These are phyloP conservation scores for Chaetodon trifascialis DNA, from an alignment of 2,113 vertebrate species.

Conservation along the genomic window DNA sequence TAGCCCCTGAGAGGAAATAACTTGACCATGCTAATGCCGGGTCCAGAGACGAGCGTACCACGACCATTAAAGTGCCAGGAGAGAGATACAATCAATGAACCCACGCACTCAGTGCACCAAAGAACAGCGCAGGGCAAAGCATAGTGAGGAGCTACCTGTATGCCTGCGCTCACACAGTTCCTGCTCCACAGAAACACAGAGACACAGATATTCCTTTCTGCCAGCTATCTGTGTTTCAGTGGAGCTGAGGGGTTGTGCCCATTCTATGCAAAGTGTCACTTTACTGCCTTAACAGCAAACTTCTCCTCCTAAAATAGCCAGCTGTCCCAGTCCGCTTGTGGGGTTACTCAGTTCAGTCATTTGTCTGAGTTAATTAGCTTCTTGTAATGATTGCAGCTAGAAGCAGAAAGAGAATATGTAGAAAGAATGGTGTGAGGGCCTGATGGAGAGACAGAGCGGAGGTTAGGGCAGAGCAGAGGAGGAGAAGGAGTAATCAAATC, in stretches of 20 bases:
- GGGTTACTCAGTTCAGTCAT: conserved; percentile 78
- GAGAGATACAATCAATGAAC: conserved; percentile 87
- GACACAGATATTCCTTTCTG: conserved; percentile 28
- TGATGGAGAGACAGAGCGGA: conserved; percentile 23
- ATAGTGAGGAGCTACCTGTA: conserved; percentile 68
- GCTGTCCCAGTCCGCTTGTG: conserved; percentile 31
- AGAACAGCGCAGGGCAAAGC: conserved; percentile 51
- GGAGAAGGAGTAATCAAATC: no score
- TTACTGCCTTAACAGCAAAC: conserved; percentile 22
- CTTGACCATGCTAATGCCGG: conserved; percentile 82
- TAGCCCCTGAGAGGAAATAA: conserved; percentile 87
- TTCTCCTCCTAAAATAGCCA: conserved; percentile 58
- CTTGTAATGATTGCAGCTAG: conserved; percentile 73
- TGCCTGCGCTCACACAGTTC: conserved; percentile 50
- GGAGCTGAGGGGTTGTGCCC: conserved; percentile 9
- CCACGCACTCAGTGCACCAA: conserved; percentile 78
- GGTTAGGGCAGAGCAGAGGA: not conserved
- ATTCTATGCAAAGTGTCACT: conserved; percentile 32
- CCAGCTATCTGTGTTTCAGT: conserved; percentile 10
- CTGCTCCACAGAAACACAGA: conserved; percentile 71
- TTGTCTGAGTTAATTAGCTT: conserved; percentile 75
- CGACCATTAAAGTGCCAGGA: conserved; percentile 83
- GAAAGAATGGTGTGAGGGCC: not conserved
- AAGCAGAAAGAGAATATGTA: conserved; percentile 24
- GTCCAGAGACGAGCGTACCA: conserved; percentile 80